Percentiles rank a stretch among this genome's conserved stretches.
Evolutionary conservation across 2,888 invertebrate genomes (phyloP).

Genomic region (Erynnis tages): DNA sequence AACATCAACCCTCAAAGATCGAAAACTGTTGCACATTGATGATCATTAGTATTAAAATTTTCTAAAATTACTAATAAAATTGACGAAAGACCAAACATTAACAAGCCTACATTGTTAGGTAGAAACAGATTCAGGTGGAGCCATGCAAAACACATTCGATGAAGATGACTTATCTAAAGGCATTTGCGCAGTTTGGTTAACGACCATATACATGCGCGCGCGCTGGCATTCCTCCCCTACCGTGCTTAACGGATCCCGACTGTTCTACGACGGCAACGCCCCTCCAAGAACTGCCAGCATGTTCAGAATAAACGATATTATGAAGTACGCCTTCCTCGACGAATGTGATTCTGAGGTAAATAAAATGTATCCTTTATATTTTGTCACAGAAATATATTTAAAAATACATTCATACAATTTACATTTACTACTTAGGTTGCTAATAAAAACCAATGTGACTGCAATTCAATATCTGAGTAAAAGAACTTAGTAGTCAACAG

Average conservation of each 20-base stretch:
- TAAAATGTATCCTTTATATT: no score
- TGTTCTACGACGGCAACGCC: constrained; percentile 48
- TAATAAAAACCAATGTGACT: not conserved
- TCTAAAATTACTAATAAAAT: no score
- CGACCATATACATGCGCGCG: constrained; percentile 61
- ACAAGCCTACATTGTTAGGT: constrained; percentile 52
- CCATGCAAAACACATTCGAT: constrained; percentile 66
- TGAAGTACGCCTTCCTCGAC: constrained; percentile 57
- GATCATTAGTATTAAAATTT: no score
- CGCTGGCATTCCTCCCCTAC: constrained; percentile 71
- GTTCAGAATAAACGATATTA: constrained; percentile 69
- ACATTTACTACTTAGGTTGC: not conserved
- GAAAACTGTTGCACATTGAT: no score
- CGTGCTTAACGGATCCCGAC: constrained; percentile 61
- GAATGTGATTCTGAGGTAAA: constrained; percentile 69
- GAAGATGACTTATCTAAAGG: constrained; percentile 58
- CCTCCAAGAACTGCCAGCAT: constrained; percentile 53
- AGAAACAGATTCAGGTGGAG: constrained; percentile 60
- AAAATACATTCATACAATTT: not conserved
- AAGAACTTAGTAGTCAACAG: constrained; percentile 43
- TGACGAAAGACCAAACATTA: no score
- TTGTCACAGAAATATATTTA: no score
- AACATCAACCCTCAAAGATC: no score
- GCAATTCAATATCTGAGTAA: no score
- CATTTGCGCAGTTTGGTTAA: constrained; percentile 52